Percentiles rank a stretch among this genome's conserved stretches.
These are phyloP conservation scores for Steinernema hermaphroditum DNA, from an alignment of 2,888 invertebrate genomes.

Conservation along the genomic window DNA sequence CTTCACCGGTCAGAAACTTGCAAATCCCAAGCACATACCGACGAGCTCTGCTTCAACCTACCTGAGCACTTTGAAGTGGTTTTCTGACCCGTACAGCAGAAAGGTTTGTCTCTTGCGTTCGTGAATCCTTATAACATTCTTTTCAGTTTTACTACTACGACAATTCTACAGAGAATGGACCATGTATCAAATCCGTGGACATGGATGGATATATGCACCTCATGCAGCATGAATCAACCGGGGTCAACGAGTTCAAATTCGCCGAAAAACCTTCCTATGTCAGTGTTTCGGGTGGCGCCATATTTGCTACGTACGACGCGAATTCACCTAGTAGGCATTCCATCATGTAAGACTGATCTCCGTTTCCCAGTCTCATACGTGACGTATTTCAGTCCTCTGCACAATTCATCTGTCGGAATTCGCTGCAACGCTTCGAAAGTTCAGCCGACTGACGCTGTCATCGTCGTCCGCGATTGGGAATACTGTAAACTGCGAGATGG, in stretches of 20 bases:
- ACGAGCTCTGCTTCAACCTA: background rate
- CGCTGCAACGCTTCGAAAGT: background rate
- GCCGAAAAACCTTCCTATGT: background rate
- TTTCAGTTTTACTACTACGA: conserved; percentile 33
- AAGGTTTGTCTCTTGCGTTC: conserved; percentile 10
- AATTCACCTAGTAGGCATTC: background rate
- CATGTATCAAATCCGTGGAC: background rate
- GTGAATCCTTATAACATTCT: conserved; percentile 12
- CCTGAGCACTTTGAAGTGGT: background rate
- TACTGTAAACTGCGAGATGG: conserved; percentile 31
- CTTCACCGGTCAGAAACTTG: background rate
- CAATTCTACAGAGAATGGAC: background rate
- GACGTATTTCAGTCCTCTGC: background rate
- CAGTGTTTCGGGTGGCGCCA: background rate
- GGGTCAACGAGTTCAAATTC: background rate
- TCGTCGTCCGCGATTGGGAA: conserved; percentile 34
- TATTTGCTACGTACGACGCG: background rate
- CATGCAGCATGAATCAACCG: background rate
- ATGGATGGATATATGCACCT: background rate
- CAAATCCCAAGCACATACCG: background rate
- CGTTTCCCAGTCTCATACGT: background rate
- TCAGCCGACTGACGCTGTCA: conserved; percentile 11
- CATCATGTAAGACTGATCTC: background rate
- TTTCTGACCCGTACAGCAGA: conserved; percentile 29
- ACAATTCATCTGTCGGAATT: background rate